phyloP scores from a whole-genome alignment of 2,888 invertebrate genomes.

The Icerya purchasi region DNA sequence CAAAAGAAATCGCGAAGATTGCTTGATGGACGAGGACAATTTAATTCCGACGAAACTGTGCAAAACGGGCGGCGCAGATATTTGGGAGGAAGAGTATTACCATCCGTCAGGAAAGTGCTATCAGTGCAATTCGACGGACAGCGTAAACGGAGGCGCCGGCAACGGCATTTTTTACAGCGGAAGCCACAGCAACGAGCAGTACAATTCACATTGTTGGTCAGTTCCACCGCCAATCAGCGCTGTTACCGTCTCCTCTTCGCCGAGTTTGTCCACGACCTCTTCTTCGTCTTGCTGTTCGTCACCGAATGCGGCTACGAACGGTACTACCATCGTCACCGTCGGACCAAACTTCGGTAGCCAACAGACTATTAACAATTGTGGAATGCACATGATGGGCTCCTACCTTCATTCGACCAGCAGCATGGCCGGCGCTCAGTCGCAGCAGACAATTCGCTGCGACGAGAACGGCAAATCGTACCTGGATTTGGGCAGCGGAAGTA shows the following conservation, averaged over 20 bases:
- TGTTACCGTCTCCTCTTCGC: neutral
- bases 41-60: constrained; percentile 9
- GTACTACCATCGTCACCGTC: neutral
- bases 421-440: constrained; percentile 25
- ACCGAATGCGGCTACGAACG: neutral
- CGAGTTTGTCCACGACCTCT: neutral
- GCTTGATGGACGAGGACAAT: constrained; percentile 9
- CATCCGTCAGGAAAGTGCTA: constrained; percentile 12
- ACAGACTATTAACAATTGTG: neutral
- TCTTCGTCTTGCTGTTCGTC: neutral
- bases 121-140: constrained; percentile 6
- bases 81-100: constrained; percentile 7
- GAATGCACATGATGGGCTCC: neutral
- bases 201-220: neutral
- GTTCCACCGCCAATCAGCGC: neutral
- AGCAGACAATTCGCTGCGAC: constrained; percentile 65
- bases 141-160: neutral
- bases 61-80: constrained; percentile 6
- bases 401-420: neutral
- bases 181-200: constrained; percentile 9
- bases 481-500: constrained; percentile 47
- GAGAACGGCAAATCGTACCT: constrained; percentile 79
- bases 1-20: constrained; percentile 11
- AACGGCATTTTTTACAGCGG: constrained; percentile 1
- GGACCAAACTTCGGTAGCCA: neutral